These are phyloP conservation scores for Condylura cristata DNA, from an alignment of 2,113 vertebrate genomes.

Conservation along the genomic window DNA sequence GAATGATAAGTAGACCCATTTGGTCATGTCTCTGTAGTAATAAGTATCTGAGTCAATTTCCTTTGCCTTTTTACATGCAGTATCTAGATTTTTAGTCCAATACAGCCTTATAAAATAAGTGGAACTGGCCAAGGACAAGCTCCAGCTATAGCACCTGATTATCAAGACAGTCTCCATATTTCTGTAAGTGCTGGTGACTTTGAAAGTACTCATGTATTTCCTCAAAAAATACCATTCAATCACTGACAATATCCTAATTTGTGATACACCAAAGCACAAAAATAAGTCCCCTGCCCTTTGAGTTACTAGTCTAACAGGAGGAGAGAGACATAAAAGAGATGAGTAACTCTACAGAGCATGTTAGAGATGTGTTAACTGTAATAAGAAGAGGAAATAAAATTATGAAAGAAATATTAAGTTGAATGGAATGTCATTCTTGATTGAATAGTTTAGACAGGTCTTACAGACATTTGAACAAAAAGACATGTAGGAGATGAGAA, in stretches of 20 bases:
- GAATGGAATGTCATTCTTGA: neutral
- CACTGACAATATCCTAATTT: neutral
- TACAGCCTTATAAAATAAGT: neutral
- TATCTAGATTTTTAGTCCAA: neutral
- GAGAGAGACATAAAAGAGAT: neutral
- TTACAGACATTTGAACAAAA: neutral
- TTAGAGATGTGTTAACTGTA: neutral
- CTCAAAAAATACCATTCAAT: constrained; percentile 1
- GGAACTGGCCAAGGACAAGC: neutral
- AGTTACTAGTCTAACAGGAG: neutral
- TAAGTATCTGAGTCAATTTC: constrained; percentile 50
- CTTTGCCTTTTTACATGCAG: neutral
- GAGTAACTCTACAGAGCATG: neutral
- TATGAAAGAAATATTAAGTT: neutral
- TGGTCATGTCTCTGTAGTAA: constrained; percentile 48
- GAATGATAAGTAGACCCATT: constrained; percentile 60
- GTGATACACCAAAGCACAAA: neutral
- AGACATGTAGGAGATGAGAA: neutral
- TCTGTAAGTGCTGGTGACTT: neutral
- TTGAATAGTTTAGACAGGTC: neutral
- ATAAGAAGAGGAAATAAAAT: neutral
- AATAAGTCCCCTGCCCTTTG: neutral
- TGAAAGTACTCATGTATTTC: neutral
- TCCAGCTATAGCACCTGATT: neutral
- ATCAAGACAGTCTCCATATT: neutral